Percentiles rank a stretch among this genome's conserved stretches.
phyloP scores from a whole-genome alignment of 2,113 vertebrate genomes.

The Sakesphorus luctuosus region DNA sequence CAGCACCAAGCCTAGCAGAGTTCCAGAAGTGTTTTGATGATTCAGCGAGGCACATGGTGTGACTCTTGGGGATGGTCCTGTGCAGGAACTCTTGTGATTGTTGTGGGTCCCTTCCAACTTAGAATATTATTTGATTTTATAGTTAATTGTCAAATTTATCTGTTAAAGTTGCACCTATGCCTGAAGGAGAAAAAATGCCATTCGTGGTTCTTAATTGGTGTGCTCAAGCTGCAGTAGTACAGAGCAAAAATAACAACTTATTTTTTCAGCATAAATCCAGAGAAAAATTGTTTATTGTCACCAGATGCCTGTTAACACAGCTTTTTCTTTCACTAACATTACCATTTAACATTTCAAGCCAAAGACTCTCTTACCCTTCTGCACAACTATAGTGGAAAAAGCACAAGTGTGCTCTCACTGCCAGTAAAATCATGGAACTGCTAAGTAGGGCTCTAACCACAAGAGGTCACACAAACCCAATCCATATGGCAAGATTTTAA shows the following conservation, averaged over 20 bases:
- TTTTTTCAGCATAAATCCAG: neutral
- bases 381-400: neutral
- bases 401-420: fast-evolving
- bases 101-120: neutral
- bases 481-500: neutral
- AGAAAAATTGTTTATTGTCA: neutral
- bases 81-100: neutral
- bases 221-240: neutral
- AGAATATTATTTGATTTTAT: neutral
- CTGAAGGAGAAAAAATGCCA: neutral
- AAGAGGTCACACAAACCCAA: slow-evolving; percentile 24
- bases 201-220: neutral
- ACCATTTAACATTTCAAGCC: neutral
- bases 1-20: neutral
- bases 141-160: neutral
- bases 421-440: neutral
- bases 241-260: neutral
- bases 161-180: neutral
- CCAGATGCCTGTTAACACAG: neutral
- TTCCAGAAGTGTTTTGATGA: neutral
- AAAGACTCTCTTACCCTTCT: neutral
- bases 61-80: neutral
- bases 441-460: neutral
- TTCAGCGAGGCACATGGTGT: neutral
- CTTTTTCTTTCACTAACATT: neutral